A percentile compares a stretch with the other conserved stretches of the same genome.
Evolutionary conservation across 2,888 invertebrate species (phyloP).

Genomic region (Eudemis profundana): DNA sequence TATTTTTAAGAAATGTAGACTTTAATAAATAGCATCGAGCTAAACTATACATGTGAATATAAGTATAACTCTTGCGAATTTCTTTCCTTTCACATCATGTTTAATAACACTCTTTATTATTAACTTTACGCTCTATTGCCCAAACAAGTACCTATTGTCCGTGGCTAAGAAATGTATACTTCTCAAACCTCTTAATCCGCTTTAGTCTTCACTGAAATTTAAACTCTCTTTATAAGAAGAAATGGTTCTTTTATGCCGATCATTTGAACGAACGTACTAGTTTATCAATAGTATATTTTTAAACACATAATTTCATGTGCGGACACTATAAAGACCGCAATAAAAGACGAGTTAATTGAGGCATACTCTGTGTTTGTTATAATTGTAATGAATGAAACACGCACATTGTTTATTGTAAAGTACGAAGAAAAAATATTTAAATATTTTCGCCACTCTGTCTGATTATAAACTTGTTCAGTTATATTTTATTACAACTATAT

Average conservation of each 20-base stretch:
- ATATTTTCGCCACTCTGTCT: no score
- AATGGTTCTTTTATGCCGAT: not conserved
- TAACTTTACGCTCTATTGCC: conserved; percentile 30
- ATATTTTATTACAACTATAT: no score
- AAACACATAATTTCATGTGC: conserved; percentile 18
- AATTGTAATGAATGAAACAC: conserved; percentile 5
- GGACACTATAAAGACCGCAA: conserved; percentile 17
- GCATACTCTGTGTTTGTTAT: not conserved
- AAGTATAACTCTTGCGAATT: conserved; percentile 2
- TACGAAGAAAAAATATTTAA: no score
- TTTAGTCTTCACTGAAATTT: not conserved
- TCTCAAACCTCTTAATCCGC: conserved; percentile 5
- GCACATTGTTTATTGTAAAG: not conserved
- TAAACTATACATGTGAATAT: no score
- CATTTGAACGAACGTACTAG: not conserved
- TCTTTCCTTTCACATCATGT: conserved; percentile 21
- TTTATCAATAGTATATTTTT: conserved; percentile 20
- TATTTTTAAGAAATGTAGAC: no score
- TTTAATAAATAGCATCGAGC: no score
- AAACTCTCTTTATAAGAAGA: not conserved
- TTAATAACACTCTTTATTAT: conserved; percentile 30
- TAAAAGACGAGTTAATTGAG: conserved; percentile 26
- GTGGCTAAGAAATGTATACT: conserved; percentile 5
- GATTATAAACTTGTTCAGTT: no score
- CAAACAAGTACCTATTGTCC: conserved; percentile 28